Evolutionary conservation across 2,113 vertebrate genomes (phyloP).

Genomic region (cat (Felis catus)): DNA sequence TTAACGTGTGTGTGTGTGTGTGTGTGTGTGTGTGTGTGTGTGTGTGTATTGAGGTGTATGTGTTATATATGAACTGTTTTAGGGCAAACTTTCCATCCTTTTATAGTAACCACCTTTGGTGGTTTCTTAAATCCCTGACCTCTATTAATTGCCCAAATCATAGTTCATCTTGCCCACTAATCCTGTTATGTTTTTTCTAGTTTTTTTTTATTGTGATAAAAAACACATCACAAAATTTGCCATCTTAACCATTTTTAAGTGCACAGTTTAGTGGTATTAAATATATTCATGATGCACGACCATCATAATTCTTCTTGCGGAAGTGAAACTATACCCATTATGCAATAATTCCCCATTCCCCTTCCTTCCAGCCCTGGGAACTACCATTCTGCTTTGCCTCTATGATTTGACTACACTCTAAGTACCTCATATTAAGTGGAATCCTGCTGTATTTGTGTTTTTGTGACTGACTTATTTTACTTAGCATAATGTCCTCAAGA

Average conservation of each 20-base stretch:
- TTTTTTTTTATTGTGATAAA: not conserved
- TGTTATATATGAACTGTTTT: not conserved
- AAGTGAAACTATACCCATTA: not conserved
- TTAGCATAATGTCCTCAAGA: not conserved
- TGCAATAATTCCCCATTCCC: not conserved
- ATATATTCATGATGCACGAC: not conserved
- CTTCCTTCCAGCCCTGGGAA: not conserved
- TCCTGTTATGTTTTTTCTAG: not conserved
- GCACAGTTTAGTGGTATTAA: not conserved
- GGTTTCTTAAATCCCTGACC: not conserved
- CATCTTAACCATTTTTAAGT: not conserved
- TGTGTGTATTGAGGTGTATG: not conserved
- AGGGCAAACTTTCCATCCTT: not conserved
- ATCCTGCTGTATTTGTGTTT: not conserved
- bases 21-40: not conserved
- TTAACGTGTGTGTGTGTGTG: not conserved
- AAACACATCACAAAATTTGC: not conserved
- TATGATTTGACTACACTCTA: not conserved
- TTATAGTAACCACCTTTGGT: not conserved
- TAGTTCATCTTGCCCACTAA: not conserved
- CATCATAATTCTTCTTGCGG: not conserved
- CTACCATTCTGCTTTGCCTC: not conserved
- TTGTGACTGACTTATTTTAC: not conserved
- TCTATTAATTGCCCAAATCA: not conserved
- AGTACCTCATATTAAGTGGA: not conserved